These are phyloP conservation scores for Patella depressa DNA, from an alignment of 2,888 invertebrate species.

Conservation along the genomic window DNA sequence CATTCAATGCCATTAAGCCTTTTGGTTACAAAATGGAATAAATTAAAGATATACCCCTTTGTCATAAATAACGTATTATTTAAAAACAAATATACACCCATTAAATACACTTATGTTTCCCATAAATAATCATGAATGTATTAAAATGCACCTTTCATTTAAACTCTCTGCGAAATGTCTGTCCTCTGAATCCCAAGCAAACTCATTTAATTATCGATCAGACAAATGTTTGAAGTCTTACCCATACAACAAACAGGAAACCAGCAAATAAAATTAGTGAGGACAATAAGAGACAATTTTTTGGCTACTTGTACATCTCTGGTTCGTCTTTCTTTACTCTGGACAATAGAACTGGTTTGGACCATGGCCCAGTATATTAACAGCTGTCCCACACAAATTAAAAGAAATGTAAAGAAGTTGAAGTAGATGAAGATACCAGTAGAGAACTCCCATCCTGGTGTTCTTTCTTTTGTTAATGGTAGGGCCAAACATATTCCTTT, in stretches of 20 bases:
- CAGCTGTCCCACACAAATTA: constrained; percentile 60
- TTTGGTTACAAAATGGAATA: no score
- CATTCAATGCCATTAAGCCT: constrained; percentile 26
- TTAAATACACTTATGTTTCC: no score
- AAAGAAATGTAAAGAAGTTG: constrained; percentile 61
- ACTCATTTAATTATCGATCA: no score
- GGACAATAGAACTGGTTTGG: constrained; percentile 3
- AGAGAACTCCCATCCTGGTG: constrained; percentile 68
- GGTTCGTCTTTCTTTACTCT: constrained; percentile 30
- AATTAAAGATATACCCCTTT: no score
- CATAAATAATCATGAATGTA: no score
- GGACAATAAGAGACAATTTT: constrained; percentile 59
- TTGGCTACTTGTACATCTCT: constrained; percentile 54
- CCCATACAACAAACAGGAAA: constrained; percentile 48
- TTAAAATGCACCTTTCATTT: no score
- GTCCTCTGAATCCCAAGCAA: no score
- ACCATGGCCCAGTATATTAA: constrained; percentile 59
- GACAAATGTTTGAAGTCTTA: not conserved
- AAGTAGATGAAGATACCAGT: constrained; percentile 63
- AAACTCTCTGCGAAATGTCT: no score
- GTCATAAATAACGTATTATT: no score
- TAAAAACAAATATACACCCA: no score
- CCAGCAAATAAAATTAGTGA: constrained; percentile 63
- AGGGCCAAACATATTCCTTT: constrained; percentile 66
- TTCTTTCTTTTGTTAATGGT: constrained; percentile 63